Conservation (phyloP, 2,888 invertebrate species). For the Amphiduros pacificus region DNA sequence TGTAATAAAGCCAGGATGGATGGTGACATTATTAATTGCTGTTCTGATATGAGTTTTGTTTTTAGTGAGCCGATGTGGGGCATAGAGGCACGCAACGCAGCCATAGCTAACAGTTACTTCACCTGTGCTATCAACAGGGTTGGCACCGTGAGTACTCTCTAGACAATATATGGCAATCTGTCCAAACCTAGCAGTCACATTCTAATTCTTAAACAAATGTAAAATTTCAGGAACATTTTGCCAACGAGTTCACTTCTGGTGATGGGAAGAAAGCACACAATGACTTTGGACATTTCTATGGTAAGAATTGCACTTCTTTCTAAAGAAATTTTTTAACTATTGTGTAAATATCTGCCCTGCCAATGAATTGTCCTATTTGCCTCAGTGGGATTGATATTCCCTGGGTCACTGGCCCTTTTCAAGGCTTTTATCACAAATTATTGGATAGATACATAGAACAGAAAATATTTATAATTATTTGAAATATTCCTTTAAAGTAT, state of each 20-base stretch:
- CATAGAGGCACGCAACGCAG: slow-evolving; percentile 93
- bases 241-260: slow-evolving; percentile 80
- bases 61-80: slow-evolving; percentile 91
- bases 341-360: neutral
- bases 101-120: slow-evolving; percentile 92
- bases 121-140: slow-evolving; percentile 93
- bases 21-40: neutral
- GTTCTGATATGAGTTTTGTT: slow-evolving; percentile 6
- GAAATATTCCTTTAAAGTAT: neutral
- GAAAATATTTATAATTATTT: neutral
- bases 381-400: no score
- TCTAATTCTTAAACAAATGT: no score
- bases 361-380: no score
- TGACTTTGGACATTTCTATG: slow-evolving; percentile 91
- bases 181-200: no score
- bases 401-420: no score
- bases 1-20: no score
- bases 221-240: slow-evolving; percentile 66
- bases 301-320: slow-evolving; percentile 40
- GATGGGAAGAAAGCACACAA: slow-evolving; percentile 75
- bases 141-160: slow-evolving; percentile 73
- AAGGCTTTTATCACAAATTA: neutral
- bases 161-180: neutral
- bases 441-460: no score
- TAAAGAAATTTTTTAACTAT: neutral